Conservation (phyloP, 2,797 vertebrate species). For the Delichon dasypus region DNA sequence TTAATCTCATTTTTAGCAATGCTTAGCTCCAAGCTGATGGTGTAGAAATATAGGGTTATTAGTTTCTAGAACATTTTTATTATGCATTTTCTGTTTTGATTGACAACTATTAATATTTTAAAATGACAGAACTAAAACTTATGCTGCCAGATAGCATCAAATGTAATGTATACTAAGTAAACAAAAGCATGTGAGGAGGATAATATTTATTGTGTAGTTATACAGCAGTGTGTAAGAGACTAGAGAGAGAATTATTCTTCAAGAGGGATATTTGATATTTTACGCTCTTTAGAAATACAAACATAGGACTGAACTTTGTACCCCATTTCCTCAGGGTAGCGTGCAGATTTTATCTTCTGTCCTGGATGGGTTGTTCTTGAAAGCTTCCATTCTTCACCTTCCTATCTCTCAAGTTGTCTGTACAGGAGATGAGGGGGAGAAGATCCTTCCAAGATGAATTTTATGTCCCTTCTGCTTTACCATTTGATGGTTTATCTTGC, state of each 20-base stretch:
- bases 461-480: not conserved
- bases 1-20: slow-evolving; percentile 70
- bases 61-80: slow-evolving; percentile 80
- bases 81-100: slow-evolving; percentile 78
- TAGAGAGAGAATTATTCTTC: not conserved
- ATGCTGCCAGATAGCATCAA: slow-evolving; percentile 80
- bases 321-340: not conserved
- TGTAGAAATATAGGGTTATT: slow-evolving; percentile 80
- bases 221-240: not conserved
- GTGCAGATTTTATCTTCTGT: not conserved
- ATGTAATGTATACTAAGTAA: slow-evolving; percentile 81
- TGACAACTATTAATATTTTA: slow-evolving; percentile 88
- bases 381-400: not conserved
- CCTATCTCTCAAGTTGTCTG: not conserved
- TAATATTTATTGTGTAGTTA: slow-evolving; percentile 68
- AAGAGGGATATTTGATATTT: slow-evolving; percentile 24
- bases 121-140: slow-evolving; percentile 80
- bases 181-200: slow-evolving; percentile 76
- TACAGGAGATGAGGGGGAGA: not conserved
- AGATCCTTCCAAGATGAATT: not conserved
- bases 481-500: not conserved
- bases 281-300: not conserved
- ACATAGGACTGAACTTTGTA: not conserved
- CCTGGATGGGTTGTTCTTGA: not conserved
- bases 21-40: slow-evolving; percentile 81